Base-by-base conservation (phyloP, 2,113 vertebrate species). In the Fulmarus glacialis region DNA sequence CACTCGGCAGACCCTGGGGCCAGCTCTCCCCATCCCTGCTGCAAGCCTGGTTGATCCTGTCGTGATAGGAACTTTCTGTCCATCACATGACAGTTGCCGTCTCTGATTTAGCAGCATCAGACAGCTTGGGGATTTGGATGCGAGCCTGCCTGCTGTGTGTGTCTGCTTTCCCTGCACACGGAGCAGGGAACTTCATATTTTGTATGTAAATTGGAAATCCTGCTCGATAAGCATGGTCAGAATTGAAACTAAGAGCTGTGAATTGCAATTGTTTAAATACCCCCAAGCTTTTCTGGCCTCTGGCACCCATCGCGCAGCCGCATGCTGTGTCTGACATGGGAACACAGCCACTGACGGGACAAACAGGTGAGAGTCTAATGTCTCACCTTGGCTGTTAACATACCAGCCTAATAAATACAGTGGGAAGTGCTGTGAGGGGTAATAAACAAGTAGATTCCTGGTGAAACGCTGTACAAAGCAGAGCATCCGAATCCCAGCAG, bases 231-330 rank as follows among this genome's bases (percentile, higher is more conserved):
- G 26, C 48, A 50, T 6, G 26, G 53, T 58, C 66, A 53, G 40
- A 94, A 94, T n/a, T 80, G 58, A 91, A 96, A 80, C 56, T 24
- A n/a, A 60, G 73, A 89, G 36, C 64, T 91, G 45, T 91, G 83
- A 91, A 87, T 66, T 87, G 47, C 36, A 56, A 2, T 68, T 72
- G 73, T 52, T 79, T 71, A 82, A 89, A 87, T 78, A 70, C 8
- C 9, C 21, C 36, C 20, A 52, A 89, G 83, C 34, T 80, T 89
- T 85, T 17, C 11, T 62, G 56, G 77, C 45, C 52, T 58, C 53
- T 91, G 86, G 64, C 53, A 60, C 42, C 42, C 15, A 8, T 67
- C 5, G 0, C 59, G 82, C 48, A 82, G 56, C 70, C 62, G 12
- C 2, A 0, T 75, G 29, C 55, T 75, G 34, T 26, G 32, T 70